Percentiles rank a stretch among this genome's conserved stretches.
These are phyloP conservation scores for Calephelis virginiensis DNA, from an alignment of 1,140 invertebrate species.

Conservation along the genomic window DNA sequence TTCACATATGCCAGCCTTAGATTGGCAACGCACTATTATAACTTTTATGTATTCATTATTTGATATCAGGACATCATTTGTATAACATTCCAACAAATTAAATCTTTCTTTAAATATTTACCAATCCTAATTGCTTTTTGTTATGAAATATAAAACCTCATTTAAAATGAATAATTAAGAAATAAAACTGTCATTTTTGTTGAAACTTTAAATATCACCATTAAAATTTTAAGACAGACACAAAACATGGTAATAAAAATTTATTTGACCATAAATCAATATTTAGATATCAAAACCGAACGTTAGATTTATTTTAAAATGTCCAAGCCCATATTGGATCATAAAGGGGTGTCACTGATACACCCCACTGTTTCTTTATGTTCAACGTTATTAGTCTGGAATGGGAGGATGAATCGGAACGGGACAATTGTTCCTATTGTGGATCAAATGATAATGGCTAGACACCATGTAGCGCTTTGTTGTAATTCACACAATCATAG, in stretches of 20 bases:
- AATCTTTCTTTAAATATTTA: too few species aligned
- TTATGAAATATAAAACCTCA: not conserved
- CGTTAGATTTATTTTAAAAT: slow-evolving; percentile 44
- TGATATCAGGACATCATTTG: too few species aligned
- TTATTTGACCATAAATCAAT: slow-evolving; percentile 41
- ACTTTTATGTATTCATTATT: too few species aligned
- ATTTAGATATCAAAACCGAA: slow-evolving; percentile 27
- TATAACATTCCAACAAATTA: too few species aligned
- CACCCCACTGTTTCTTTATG: slow-evolving; percentile 71
- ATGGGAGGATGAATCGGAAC: slow-evolving; percentile 59
- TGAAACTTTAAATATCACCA: slow-evolving; percentile 23
- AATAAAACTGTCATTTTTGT: not conserved
- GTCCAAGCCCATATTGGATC: slow-evolving; percentile 39
- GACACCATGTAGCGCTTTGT: slow-evolving; percentile 60
- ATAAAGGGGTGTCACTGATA: slow-evolving; percentile 68
- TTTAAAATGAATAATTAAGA: slow-evolving; percentile 4
- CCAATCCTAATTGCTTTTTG: too few species aligned
- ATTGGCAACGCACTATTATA: too few species aligned
- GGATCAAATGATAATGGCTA: slow-evolving; percentile 62
- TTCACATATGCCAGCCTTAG: too few species aligned
- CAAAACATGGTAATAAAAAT: slow-evolving; percentile 37
- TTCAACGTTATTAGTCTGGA: slow-evolving; percentile 63
- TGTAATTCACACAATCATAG: slow-evolving; percentile 30
- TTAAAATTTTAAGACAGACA: slow-evolving; percentile 34
- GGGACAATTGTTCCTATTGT: slow-evolving; percentile 49